A percentile compares a stretch with the other conserved stretches of the same genome.
These are phyloP conservation scores for Remorina albescens DNA, from an alignment of 2,797 vertebrate species.

Conservation along the genomic window DNA sequence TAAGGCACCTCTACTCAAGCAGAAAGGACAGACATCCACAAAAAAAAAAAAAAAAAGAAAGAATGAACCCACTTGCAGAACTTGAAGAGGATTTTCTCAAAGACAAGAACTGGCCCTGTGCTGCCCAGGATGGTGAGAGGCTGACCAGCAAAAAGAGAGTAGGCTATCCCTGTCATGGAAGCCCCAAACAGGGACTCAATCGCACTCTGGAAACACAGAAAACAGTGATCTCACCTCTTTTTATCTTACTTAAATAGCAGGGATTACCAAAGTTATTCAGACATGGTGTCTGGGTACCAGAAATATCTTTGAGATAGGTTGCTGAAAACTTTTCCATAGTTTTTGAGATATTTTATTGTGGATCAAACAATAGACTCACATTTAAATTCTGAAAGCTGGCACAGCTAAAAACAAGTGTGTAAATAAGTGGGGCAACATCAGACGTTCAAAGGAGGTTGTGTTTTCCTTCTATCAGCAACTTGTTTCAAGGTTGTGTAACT, in stretches of 20 bases:
- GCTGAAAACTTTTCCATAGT: no score
- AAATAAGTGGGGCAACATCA: not conserved
- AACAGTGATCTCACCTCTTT: no score
- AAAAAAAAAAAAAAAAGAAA: not conserved
- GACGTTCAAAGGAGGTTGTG: not conserved
- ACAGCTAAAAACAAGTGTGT: not conserved
- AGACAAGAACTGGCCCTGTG: slow-evolving; percentile 97
- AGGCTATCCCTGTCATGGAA: slow-evolving; percentile 99
- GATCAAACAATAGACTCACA: no score
- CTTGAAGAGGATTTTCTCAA: slow-evolving; percentile 99
- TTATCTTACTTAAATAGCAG: no score
- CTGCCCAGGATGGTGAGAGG: slow-evolving; percentile 98
- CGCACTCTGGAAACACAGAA: slow-evolving; percentile 89
- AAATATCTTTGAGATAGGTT: no score
- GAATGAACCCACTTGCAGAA: slow-evolving; percentile 95
- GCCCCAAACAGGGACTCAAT: slow-evolving; percentile 99
- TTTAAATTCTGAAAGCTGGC: no score
- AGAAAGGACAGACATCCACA: slow-evolving; percentile 16
- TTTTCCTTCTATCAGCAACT: not conserved
- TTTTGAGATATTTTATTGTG: no score
- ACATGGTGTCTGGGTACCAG: no score
- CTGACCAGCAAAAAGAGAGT: slow-evolving; percentile 96
- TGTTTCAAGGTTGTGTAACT: slow-evolving; percentile 1
- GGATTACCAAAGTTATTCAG: no score
- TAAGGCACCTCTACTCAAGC: slow-evolving; percentile 6